Evolutionary conservation across 2,888 invertebrate genomes (phyloP), one percentile per base, ranked within the genome.

Genomic region (Tryphoninae sp.): DNA sequence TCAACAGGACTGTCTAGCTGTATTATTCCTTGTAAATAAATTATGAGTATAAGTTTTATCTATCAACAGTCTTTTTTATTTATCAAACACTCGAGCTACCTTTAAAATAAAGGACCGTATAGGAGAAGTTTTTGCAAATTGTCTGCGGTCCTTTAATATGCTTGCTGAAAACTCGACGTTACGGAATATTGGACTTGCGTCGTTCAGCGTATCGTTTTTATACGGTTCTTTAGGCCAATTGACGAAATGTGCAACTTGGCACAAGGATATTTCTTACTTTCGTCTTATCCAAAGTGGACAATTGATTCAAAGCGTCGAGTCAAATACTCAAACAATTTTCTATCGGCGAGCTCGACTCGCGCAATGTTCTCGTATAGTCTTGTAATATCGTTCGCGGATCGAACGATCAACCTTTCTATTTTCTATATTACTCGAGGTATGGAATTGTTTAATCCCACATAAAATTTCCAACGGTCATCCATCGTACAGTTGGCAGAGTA

Each of bases 401-500:
- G 84, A 68, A 80, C 89, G 89, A 42, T 80, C 81, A 82, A 87
- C 85, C 33, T 86, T 86, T 75, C 86, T 89, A 13, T 85, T 86
- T 11, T 86, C 85, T 33, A 85, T 84, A 81, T 89, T 89, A n/a
- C 86, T 85, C 19, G 84, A 77, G 4, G 87, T 26, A 26, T 26
- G 26, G 26, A 26, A 26, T 26, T 26, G 26, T 85, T 81, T 89
- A 61, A 59, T 59, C 49, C 16, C 2, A 69, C 33, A 7, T 42
- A 1, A 42, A 26, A 16, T 80, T 89, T 86, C 59, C 85, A 85
- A 75, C 90, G 89, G 22, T 84, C 86, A 55, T 86, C 87, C 58
- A 89, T 77, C 6, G 87, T 86, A 69, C 87, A 86, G 72, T 88
- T 88, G n/a, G 88, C 87, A 26, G 88, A 84, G 68, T 89, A 88